Evolutionary conservation across 2,797 vertebrate species (phyloP).

Genomic region (Syngnathus rostellatus): DNA sequence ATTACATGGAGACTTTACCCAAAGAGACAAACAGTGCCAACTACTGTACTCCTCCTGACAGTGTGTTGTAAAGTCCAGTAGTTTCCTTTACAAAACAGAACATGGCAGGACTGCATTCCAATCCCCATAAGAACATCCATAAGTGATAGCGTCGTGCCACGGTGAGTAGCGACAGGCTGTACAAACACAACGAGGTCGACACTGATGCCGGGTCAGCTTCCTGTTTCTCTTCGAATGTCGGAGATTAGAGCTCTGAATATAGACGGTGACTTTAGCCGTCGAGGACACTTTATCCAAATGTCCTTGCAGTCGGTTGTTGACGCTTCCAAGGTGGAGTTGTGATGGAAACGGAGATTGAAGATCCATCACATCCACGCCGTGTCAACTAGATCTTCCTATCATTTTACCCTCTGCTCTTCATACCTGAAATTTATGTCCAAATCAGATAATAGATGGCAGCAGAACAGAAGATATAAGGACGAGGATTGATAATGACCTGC

Average conservation of each 20-base stretch:
- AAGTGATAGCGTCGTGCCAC: neutral
- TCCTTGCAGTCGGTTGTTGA: conserved; percentile 26
- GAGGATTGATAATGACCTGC: conserved; percentile 14
- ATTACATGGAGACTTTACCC: neutral
- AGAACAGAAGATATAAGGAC: conserved; percentile 1
- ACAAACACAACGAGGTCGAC: conserved; percentile 52
- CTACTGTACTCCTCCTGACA: neutral
- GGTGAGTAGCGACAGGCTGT: conserved; percentile 27
- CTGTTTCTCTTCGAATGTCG: conserved; percentile 50
- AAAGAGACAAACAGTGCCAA: neutral
- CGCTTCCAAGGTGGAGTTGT: conserved; percentile 2
- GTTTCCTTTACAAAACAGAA: neutral
- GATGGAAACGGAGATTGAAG: neutral
- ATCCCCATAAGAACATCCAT: conserved; percentile 7
- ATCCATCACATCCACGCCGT: neutral
- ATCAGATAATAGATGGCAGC: conserved; percentile 17
- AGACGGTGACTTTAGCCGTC: conserved; percentile 46
- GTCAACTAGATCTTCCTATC: neutral
- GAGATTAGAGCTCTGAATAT: conserved; percentile 64
- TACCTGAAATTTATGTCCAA: conserved; percentile 22
- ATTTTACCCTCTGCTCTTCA: conserved; percentile 6
- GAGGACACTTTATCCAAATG: conserved; percentile 57
- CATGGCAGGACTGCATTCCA: neutral
- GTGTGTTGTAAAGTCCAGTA: neutral
- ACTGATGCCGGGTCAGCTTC: conserved; percentile 54